A percentile compares a stretch with the other conserved stretches of the same genome.
Evolutionary conservation across 2,797 vertebrate genomes (phyloP).

Genomic region (Allobates femoralis): DNA sequence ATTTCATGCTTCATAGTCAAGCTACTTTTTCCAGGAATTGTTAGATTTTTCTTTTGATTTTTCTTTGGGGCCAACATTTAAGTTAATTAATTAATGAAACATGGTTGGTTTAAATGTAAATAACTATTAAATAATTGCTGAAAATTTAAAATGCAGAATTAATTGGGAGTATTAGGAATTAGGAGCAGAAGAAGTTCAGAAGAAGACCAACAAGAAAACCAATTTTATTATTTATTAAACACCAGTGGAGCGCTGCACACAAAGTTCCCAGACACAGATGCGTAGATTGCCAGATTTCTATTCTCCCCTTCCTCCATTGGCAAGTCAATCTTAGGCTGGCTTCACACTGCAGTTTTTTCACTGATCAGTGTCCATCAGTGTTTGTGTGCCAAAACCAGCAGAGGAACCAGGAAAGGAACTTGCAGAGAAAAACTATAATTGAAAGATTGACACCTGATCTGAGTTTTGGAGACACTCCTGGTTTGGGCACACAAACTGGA

Average conservation of each 20-base stretch:
- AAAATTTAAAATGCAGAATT: no score
- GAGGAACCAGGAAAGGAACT: no score
- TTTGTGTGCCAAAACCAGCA: no score
- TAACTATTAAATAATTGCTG: background rate
- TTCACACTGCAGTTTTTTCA: no score
- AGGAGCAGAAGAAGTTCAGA: background rate
- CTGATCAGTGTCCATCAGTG: no score
- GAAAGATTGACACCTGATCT: no score
- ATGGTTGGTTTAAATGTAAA: background rate
- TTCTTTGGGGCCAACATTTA: background rate
- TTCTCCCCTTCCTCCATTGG: no score
- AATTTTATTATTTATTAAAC: background rate
- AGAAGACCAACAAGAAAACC: background rate
- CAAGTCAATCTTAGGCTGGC: no score
- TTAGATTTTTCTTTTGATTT: background rate
- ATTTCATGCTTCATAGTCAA: constrained; percentile 2
- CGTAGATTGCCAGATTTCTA: background rate
- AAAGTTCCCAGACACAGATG: background rate
- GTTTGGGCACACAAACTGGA: no score
- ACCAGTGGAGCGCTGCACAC: background rate
- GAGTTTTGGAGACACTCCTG: no score
- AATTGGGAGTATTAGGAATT: no score
- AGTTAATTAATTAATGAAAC: background rate
- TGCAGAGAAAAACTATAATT: no score
- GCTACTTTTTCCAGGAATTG: background rate